phyloP scores from a whole-genome alignment of 2,113 vertebrate species.

The Sturnus vulgaris region DNA sequence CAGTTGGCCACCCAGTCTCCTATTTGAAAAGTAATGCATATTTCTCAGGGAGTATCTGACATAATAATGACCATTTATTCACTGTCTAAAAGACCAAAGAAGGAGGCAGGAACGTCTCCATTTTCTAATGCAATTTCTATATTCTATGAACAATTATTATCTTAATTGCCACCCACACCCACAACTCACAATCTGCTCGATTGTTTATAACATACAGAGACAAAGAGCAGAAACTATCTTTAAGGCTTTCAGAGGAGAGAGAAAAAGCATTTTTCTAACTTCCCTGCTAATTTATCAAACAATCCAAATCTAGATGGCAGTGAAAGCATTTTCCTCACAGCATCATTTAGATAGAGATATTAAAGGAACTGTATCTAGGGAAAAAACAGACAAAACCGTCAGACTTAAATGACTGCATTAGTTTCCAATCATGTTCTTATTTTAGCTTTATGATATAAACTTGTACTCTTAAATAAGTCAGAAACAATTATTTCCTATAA shows the following conservation, averaged over 20 bases:
- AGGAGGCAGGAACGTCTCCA: background rate
- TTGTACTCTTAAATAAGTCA: conserved; percentile 45
- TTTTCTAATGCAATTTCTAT: background rate
- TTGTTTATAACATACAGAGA: background rate
- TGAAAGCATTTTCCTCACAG: conserved; percentile 51
- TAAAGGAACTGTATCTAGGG: background rate
- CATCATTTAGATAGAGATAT: conserved; percentile 41
- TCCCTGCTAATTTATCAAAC: conserved; percentile 58
- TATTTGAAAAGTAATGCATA: background rate
- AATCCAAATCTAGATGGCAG: conserved; percentile 54
- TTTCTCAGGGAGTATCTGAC: background rate
- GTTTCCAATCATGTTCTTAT: conserved; percentile 32
- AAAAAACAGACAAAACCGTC: background rate
- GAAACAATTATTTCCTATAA: background rate
- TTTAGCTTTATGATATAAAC: conserved; percentile 43
- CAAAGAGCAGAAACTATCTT: background rate
- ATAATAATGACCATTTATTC: background rate
- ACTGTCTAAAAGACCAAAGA: background rate
- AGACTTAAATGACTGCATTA: conserved; percentile 13
- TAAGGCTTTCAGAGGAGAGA: background rate
- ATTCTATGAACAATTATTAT: background rate
- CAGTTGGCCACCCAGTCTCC: background rate
- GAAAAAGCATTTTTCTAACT: background rate
- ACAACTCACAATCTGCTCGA: background rate
- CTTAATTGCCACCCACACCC: background rate